Evolutionary conservation across 2,113 vertebrate genomes (phyloP), one percentile per base, ranked within the genome.

Genomic region (Pongo pygmaeus): DNA sequence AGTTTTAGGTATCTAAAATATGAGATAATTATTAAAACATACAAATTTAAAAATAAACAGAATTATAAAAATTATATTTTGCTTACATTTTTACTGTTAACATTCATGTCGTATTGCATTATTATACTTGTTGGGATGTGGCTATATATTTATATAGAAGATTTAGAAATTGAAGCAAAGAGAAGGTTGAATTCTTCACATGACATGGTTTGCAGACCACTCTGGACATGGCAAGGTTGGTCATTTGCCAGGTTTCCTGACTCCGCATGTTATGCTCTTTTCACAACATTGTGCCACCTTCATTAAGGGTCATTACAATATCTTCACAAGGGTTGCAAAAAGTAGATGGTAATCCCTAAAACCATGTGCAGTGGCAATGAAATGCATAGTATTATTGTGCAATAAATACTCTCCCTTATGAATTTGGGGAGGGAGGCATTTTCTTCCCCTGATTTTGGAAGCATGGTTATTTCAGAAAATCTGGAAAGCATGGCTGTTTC

Each of bases 21-120:
- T 59, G 43, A 92, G 7, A 7, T 25, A 83, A 96, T 72, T 95
- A 81, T 93, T 85, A 79, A 97, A 92, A 90, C n/a, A 75, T 52
- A 30, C 3, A n/a, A 7, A 78, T 81, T 96, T 20, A 85, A 59
- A 91, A 27, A 48, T 81, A 84, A 89, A 55, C 93, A 74, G 64
- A 87, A 35, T 25, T 80, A 40, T 25, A 69, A 85, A 92, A 50
- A 23, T 69, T 88, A 5, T 79, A 40, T 88, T 27, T 79, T 48
- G 84, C 57, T 96, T 75, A 25, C 2, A 40, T 59, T 69, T 96
- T 90, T 86, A 55, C 43, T 92, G 6, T 95, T 38, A 80, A 85
- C 57, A 79, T 59, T 89, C 5, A 48, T 55, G 4, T 93, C 57
- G 67, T 77, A 43, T 2, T 89, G 10, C 35, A 50, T 61, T 78